Conservation (phyloP, 2,888 invertebrate genomes). For the Nephrotoma flavescens region DNA sequence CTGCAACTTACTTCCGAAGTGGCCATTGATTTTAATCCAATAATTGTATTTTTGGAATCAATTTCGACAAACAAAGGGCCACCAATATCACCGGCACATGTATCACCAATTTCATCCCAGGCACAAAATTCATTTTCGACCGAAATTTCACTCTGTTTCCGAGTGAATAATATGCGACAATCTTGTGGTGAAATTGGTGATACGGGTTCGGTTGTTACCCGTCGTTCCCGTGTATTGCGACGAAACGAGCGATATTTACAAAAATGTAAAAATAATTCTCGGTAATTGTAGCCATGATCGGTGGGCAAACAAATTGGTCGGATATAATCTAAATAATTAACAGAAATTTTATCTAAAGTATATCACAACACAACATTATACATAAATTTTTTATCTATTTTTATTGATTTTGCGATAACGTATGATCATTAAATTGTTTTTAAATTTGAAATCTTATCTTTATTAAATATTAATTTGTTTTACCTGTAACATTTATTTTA, state of each 20-base stretch:
- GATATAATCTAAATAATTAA: constrained; percentile 11
- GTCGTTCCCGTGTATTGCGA: neutral
- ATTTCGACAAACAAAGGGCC: constrained; percentile 12
- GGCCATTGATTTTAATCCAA: constrained; percentile 14
- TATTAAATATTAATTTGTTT: neutral
- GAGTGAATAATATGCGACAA: constrained; percentile 12
- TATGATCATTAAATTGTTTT: neutral
- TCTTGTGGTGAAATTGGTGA: constrained; percentile 14
- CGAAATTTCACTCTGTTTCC: constrained; percentile 10
- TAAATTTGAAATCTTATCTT: neutral
- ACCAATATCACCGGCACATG: constrained; percentile 15
- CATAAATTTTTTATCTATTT: neutral
- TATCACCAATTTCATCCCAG: constrained; percentile 16
- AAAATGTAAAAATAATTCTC: constrained; percentile 12
- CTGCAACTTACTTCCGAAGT: constrained; percentile 7
- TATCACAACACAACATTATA: neutral
- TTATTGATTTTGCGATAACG: neutral
- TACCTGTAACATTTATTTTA: constrained; percentile 12
- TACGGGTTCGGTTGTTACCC: constrained; percentile 5
- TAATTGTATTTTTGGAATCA: constrained; percentile 11
- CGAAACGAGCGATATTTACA: constrained; percentile 11
- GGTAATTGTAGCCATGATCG: constrained; percentile 13
- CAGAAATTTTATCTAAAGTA: neutral
- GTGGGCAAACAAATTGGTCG: constrained; percentile 14
- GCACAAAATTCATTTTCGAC: constrained; percentile 13